These are phyloP conservation scores for Protosalanx chinensis DNA, from an alignment of 2,797 vertebrate species.

Conservation along the genomic window DNA sequence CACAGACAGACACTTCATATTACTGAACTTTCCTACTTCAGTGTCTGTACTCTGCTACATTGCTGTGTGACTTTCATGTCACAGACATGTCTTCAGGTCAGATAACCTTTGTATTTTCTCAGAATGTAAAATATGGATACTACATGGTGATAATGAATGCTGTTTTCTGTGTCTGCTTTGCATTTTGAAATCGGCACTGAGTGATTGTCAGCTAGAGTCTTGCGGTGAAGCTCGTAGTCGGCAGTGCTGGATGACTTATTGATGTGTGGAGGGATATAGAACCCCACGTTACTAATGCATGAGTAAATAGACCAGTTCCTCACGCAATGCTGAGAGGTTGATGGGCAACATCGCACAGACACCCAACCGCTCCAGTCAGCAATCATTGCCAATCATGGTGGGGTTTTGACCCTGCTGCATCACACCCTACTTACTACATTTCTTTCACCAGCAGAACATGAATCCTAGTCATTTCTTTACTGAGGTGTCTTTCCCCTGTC, in stretches of 20 bases:
- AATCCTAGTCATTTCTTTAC: background rate
- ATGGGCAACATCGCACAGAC: background rate
- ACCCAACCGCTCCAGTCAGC: background rate
- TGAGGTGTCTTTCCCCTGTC: background rate
- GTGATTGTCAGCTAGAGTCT: background rate
- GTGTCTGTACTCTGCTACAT: background rate
- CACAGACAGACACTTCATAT: background rate
- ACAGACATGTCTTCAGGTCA: background rate
- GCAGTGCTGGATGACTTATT: slow-evolving; percentile 27
- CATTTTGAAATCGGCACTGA: slow-evolving; percentile 5
- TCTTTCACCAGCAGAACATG: background rate
- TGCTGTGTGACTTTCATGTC: background rate
- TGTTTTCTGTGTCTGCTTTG: background rate
- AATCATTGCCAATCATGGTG: background rate
- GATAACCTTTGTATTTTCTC: background rate
- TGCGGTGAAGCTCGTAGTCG: background rate
- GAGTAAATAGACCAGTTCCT: slow-evolving; percentile 20
- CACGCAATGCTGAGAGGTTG: slow-evolving; percentile 9
- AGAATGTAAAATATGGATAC: background rate
- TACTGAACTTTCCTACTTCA: background rate
- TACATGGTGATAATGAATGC: background rate
- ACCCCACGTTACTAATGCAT: slow-evolving; percentile 43
- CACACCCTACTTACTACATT: too few species aligned
- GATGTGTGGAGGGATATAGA: slow-evolving; percentile 32
- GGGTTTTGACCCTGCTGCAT: background rate